Evolutionary conservation across 2,113 vertebrate species (phyloP).

Genomic region (Apaloderma vittatum): DNA sequence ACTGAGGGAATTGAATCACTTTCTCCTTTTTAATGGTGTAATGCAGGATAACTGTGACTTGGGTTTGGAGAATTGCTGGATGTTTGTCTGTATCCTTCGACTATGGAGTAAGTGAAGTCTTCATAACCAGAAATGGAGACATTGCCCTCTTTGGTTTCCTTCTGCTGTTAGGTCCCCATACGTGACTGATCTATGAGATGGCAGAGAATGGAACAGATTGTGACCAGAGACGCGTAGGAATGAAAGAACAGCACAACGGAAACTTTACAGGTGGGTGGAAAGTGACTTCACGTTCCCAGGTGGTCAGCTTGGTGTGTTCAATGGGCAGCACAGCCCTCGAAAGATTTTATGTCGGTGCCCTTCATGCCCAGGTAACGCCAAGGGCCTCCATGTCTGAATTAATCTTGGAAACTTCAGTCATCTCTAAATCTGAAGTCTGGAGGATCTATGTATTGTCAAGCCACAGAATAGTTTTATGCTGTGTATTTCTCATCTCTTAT

Average conservation of each 20-base stretch:
- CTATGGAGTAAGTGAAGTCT: neutral
- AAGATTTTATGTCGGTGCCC: neutral
- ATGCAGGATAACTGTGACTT: neutral
- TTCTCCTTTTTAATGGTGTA: neutral
- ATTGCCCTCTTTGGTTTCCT: neutral
- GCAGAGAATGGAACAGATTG: constrained; percentile 93
- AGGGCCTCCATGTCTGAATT: neutral
- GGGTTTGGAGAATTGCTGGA: neutral
- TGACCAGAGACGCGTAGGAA: constrained; percentile 89
- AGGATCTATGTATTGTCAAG: neutral
- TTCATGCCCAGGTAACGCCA: neutral
- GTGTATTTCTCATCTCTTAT: neutral
- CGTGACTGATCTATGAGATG: constrained; percentile 87
- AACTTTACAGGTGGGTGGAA: constrained; percentile 87
- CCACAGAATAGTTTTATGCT: neutral
- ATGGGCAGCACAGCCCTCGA: fast-evolving
- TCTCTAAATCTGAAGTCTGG: neutral
- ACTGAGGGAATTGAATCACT: neutral
- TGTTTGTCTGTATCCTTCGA: neutral
- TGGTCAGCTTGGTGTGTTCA: neutral
- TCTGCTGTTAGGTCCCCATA: constrained; percentile 59
- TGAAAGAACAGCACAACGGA: constrained; percentile 93
- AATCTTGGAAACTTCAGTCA: neutral
- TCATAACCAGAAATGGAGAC: neutral
- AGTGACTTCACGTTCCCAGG: neutral